Conservation (phyloP, 2,113 vertebrate species). For the Pelusios castaneus region DNA sequence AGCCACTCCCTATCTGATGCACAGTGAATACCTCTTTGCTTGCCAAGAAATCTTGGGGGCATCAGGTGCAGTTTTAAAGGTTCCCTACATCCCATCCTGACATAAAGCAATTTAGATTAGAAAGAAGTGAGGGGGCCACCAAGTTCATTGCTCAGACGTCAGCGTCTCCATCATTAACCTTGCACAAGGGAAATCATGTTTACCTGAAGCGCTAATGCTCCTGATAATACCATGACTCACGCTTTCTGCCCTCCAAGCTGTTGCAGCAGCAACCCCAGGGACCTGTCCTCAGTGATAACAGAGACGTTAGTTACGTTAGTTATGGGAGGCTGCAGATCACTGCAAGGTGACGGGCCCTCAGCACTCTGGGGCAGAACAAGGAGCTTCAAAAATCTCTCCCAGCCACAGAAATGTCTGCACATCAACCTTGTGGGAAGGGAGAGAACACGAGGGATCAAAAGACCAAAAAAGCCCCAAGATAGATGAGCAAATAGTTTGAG, state of each 20-base stretch:
- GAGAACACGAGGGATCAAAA: neutral
- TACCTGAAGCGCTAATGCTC: constrained; percentile 23
- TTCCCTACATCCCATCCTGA: neutral
- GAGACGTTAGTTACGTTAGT: fast-evolving
- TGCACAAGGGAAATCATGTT: constrained; percentile 50
- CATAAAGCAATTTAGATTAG: constrained; percentile 79
- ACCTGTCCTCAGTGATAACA: neutral
- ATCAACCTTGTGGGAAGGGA: too few relatives aligned
- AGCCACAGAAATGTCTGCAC: neutral
- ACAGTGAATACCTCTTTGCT: constrained; percentile 6
- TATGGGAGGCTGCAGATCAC: neutral
- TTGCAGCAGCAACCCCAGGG: neutral
- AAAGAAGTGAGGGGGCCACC: neutral
- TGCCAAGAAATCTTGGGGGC: neutral
- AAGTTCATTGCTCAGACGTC: neutral
- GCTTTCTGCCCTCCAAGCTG: neutral
- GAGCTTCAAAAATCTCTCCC: neutral
- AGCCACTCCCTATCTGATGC: neutral
- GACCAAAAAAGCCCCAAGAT: neutral
- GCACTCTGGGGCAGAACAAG: neutral
- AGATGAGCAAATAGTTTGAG: neutral
- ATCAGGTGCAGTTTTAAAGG: neutral
- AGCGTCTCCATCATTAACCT: constrained; percentile 24
- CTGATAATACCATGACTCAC: constrained; percentile 28
- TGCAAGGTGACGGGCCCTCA: neutral